Conservation (phyloP, 1,140 invertebrate genomes). For the Thaumetopoea pityocampa region DNA sequence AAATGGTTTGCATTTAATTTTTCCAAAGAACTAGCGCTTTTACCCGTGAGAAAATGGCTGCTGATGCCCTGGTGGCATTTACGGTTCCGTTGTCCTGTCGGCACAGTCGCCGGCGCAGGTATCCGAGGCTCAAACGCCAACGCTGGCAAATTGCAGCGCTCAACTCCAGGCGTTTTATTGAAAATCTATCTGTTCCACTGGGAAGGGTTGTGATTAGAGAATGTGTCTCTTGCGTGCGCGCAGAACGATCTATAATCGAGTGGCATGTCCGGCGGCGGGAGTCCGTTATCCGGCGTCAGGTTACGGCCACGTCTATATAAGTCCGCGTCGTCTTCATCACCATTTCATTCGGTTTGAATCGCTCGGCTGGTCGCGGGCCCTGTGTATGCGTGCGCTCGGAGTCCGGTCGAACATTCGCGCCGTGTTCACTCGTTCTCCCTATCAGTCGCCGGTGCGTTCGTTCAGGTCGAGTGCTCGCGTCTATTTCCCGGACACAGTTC, state of each 20-base stretch:
- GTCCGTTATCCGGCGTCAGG: conserved; percentile 74
- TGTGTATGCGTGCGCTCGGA: conserved; percentile 42
- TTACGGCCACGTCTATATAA: conserved; percentile 74
- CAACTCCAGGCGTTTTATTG: conserved; percentile 68
- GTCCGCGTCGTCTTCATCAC: conserved; percentile 69
- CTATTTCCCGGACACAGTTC: conserved; percentile 46
- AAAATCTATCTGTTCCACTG: conserved; percentile 64
- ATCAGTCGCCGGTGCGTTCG: conserved; percentile 27
- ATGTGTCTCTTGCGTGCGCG: conserved; percentile 31
- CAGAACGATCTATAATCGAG: conserved; percentile 39
- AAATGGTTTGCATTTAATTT: no score
- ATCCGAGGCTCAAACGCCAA: conserved; percentile 39
- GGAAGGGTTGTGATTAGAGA: conserved; percentile 26
- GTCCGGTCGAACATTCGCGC: conserved; percentile 27
- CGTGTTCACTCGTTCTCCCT: conserved; percentile 30
- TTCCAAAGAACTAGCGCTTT: not conserved
- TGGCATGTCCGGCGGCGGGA: conserved; percentile 34
- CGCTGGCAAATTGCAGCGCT: conserved; percentile 59
- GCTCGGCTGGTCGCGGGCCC: conserved; percentile 45
- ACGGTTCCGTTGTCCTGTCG: conserved; percentile 46
- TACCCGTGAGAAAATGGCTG: conserved; percentile 11
- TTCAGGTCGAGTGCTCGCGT: conserved; percentile 51
- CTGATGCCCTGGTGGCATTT: conserved; percentile 41
- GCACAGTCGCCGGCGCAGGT: conserved; percentile 30
- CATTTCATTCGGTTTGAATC: conserved; percentile 73